Conservation (phyloP, 1,140 invertebrate species). For the Magallana ariakensis region DNA sequence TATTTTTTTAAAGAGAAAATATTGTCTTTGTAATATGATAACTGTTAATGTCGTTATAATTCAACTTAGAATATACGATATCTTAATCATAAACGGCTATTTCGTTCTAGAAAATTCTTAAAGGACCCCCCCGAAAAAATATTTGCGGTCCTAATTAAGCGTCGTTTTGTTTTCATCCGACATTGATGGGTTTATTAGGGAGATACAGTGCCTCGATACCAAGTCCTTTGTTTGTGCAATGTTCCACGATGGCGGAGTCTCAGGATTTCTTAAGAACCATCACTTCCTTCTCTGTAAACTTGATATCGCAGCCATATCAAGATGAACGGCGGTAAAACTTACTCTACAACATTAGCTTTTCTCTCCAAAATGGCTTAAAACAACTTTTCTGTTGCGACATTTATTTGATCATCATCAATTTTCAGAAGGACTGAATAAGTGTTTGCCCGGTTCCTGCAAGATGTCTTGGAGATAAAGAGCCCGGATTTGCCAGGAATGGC, state of each 20-base stretch:
- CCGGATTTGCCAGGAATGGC: not conserved
- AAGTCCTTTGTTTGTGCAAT: not conserved
- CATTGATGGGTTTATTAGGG: too few relatives aligned
- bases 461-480: not conserved
- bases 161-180: too few relatives aligned
- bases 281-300: not conserved
- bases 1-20: too few relatives aligned
- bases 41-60: too few relatives aligned
- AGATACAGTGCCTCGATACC: too few relatives aligned
- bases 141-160: too few relatives aligned
- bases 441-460: not conserved
- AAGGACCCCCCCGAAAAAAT: too few relatives aligned
- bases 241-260: not conserved
- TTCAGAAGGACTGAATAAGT: slow-evolving; percentile 22
- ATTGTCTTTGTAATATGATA: too few relatives aligned
- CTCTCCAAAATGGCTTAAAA: slow-evolving; percentile 27
- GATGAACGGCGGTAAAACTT: slow-evolving; percentile 12
- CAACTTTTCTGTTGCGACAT: slow-evolving; percentile 24
- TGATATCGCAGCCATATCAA: not conserved
- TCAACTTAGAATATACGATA: too few relatives aligned
- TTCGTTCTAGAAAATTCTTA: too few relatives aligned
- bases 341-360: slow-evolving; percentile 34
- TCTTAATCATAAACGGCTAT: too few relatives aligned
- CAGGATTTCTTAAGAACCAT: not conserved
- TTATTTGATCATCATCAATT: slow-evolving; percentile 39